These are phyloP conservation scores for Leuciscus idus DNA, from an alignment of 2,113 vertebrate genomes.

Conservation along the genomic window DNA sequence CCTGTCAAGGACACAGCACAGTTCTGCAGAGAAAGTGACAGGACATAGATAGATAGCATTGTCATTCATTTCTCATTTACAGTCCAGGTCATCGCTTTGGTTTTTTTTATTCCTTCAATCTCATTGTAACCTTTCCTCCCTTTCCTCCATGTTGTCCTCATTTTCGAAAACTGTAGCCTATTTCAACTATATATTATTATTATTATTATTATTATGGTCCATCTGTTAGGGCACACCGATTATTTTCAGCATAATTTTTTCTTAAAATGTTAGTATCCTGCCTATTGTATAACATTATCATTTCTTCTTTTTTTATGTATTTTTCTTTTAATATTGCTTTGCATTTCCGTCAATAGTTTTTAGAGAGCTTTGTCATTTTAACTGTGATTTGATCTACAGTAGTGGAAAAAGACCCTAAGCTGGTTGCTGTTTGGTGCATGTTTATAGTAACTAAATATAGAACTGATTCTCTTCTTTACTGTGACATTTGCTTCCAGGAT, in stretches of 20 bases:
- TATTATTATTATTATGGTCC: background rate
- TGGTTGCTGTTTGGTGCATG: background rate
- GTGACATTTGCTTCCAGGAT: constrained; percentile 46
- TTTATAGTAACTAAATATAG: constrained; percentile 45
- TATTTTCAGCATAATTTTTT: background rate
- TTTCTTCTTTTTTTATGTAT: background rate
- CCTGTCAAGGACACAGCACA: constrained; percentile 24
- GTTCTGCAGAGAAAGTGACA: background rate
- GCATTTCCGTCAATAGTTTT: background rate
- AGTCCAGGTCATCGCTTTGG: background rate
- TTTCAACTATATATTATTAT: too few species aligned
- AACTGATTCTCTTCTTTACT: constrained; percentile 28
- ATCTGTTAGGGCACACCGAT: background rate
- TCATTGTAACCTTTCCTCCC: background rate
- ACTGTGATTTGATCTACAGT: constrained; percentile 41
- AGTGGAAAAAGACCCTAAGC: constrained; percentile 22
- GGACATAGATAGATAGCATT: background rate
- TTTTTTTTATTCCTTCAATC: background rate
- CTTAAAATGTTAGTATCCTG: background rate
- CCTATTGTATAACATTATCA: background rate
- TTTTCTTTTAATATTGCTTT: constrained; percentile 37
- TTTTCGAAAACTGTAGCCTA: background rate
- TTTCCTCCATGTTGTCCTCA: background rate
- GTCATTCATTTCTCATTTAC: constrained; percentile 5
- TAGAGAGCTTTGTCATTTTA: background rate